Evolutionary conservation across 2,113 vertebrate genomes (phyloP).

Genomic region (Cyprinodon tularosa): DNA sequence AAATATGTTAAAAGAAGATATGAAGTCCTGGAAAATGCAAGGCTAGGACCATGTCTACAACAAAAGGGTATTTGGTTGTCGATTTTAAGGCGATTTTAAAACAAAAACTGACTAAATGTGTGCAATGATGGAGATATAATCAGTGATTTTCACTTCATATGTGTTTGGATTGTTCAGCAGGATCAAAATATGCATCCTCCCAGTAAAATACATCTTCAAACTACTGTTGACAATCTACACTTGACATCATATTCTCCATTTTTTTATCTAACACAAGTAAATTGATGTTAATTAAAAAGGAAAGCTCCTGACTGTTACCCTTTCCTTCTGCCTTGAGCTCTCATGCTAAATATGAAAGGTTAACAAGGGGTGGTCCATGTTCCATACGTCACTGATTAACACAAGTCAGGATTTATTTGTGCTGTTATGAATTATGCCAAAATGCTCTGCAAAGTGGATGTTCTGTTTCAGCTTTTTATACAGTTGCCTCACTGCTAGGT

Average conservation of each 20-base stretch:
- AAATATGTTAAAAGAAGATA: neutral
- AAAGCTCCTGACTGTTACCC: neutral
- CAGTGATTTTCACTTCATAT: neutral
- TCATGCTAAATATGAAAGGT: conserved; percentile 21
- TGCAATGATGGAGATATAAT: neutral
- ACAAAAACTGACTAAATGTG: too few relatives aligned
- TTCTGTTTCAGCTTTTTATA: conserved; percentile 1
- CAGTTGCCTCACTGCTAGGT: too few relatives aligned
- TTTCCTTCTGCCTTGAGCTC: conserved; percentile 6
- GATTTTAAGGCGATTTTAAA: too few relatives aligned
- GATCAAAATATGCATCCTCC: neutral
- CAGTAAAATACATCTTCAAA: neutral
- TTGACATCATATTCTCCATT: neutral
- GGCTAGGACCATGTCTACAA: too few relatives aligned
- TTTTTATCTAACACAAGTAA: neutral
- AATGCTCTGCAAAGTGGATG: neutral
- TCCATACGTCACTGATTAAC: conserved; percentile 22
- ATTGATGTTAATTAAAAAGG: conserved; percentile 6
- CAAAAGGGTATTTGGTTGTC: too few relatives aligned
- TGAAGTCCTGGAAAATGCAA: neutral
- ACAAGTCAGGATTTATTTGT: conserved; percentile 29
- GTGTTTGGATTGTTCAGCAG: neutral
- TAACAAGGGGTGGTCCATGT: conserved; percentile 27
- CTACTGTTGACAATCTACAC: neutral
- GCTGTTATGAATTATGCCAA: conserved; percentile 26